A percentile compares a stretch with the other conserved stretches of the same genome.
phyloP scores from a whole-genome alignment of 2,888 invertebrate species.

The Aporophyla nigra region DNA sequence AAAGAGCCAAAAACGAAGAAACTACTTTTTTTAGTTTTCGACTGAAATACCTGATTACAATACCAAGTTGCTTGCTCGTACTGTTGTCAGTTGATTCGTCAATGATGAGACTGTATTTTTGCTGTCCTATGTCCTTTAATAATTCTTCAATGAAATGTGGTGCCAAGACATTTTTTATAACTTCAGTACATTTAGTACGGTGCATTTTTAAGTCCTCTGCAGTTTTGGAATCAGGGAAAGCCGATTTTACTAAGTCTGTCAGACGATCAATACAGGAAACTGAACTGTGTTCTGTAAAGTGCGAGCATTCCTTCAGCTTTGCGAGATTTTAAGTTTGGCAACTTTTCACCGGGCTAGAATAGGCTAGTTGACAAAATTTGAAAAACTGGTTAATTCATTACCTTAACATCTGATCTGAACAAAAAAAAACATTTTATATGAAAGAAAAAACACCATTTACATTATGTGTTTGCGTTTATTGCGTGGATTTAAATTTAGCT shows the following conservation, averaged over 20 bases:
- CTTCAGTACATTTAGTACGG: conserved; percentile 37
- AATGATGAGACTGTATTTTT: conserved; percentile 5
- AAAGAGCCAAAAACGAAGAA: not conserved
- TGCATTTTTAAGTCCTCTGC: conserved; percentile 39
- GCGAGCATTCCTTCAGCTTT: conserved; percentile 27
- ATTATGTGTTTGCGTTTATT: no score
- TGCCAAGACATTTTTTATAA: conserved; percentile 36
- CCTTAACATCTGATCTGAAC: no score
- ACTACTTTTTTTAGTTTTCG: not conserved
- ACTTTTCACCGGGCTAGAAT: not conserved
- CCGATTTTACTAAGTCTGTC: conserved; percentile 24
- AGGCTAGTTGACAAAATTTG: no score
- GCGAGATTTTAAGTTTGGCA: not conserved
- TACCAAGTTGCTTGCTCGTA: conserved; percentile 52
- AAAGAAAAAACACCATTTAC: no score
- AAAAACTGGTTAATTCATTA: no score
- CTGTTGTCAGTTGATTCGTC: conserved; percentile 30
- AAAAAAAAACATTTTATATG: no score
- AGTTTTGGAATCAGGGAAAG: conserved; percentile 40
- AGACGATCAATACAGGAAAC: conserved; percentile 36
- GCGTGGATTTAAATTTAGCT: no score
- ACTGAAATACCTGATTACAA: conserved; percentile 1
- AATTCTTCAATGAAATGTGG: conserved; percentile 4
- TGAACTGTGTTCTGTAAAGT: conserved; percentile 24
- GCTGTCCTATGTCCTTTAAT: conserved; percentile 9